A percentile compares a stretch with the other conserved stretches of the same genome.
These are phyloP conservation scores for Embiotoca jacksoni DNA, from an alignment of 2,113 vertebrate genomes.

Conservation along the genomic window DNA sequence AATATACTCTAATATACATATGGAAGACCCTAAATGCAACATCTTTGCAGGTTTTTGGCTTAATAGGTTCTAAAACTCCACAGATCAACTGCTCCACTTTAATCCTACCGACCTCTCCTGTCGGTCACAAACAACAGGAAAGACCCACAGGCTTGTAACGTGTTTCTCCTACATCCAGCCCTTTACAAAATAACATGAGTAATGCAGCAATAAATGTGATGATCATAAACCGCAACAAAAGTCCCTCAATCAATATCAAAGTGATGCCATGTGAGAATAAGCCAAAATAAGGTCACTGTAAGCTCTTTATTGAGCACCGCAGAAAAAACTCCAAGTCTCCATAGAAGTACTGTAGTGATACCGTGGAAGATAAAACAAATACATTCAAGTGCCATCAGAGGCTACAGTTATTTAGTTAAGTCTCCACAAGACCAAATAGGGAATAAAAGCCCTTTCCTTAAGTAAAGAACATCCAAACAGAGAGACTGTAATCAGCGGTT, in stretches of 20 bases:
- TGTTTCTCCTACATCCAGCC: background rate
- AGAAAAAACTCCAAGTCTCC: background rate
- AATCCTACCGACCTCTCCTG: background rate
- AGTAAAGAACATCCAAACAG: background rate
- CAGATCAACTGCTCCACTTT: slow-evolving; percentile 11
- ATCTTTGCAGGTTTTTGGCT: background rate
- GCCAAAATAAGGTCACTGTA: slow-evolving; percentile 23
- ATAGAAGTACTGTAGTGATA: background rate
- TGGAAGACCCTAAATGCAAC: background rate
- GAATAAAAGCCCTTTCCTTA: background rate
- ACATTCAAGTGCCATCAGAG: slow-evolving; percentile 13
- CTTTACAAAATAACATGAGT: background rate
- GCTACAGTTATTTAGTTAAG: slow-evolving; percentile 6
- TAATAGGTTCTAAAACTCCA: background rate
- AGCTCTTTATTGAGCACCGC: slow-evolving; percentile 2
- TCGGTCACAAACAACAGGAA: slow-evolving; percentile 15
- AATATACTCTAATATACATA: background rate
- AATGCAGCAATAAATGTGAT: background rate
- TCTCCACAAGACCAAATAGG: slow-evolving; percentile 34
- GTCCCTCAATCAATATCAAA: background rate
- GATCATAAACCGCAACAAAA: background rate
- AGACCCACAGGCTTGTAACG: background rate
- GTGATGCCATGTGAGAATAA: background rate
- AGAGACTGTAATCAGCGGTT: slow-evolving; percentile 1
- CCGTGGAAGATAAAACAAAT: slow-evolving; percentile 19